phyloP scores from a whole-genome alignment of 2,797 vertebrate genomes.

The Pipistrellus nathusii region DNA sequence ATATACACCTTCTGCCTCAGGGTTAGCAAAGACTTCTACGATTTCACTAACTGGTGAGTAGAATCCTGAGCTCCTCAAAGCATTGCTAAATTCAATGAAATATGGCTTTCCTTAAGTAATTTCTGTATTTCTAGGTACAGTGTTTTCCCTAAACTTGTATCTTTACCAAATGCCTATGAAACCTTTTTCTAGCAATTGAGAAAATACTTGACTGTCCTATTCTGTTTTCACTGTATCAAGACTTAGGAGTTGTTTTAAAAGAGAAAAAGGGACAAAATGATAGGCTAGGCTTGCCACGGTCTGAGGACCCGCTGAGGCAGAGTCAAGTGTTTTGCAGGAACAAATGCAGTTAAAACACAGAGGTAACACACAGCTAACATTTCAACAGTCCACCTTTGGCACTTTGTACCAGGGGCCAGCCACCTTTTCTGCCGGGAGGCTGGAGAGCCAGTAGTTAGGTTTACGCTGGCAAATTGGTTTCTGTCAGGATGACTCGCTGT shows the following conservation, averaged over 20 bases:
- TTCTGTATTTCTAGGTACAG: slow-evolving; percentile 14
- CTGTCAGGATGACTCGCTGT: neutral
- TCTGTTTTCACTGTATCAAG: slow-evolving; percentile 30
- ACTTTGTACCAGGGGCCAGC: neutral
- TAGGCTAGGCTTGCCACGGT: neutral
- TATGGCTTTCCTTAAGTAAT: slow-evolving; percentile 30
- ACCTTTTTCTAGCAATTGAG: slow-evolving; percentile 5
- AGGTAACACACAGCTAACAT: neutral
- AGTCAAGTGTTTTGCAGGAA: neutral
- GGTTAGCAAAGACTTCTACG: slow-evolving; percentile 86
- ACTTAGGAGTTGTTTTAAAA: slow-evolving; percentile 1
- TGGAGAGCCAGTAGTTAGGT: neutral
- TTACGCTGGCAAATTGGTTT: neutral
- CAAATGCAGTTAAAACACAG: neutral
- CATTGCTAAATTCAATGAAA: neutral
- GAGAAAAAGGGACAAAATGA: neutral
- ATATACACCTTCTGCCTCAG: slow-evolving; percentile 83
- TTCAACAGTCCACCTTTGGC: neutral
- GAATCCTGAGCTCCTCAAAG: neutral
- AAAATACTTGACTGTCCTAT: neutral
- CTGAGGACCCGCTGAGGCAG: neutral
- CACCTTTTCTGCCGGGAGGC: neutral
- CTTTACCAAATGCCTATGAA: slow-evolving; percentile 43
- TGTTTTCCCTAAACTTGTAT: slow-evolving; percentile 6
- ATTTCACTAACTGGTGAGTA: slow-evolving; percentile 88